Evolutionary conservation across 2,888 invertebrate species (phyloP), one percentile per base, ranked within the genome.

Genomic region (Leucoptera coffeella): DNA sequence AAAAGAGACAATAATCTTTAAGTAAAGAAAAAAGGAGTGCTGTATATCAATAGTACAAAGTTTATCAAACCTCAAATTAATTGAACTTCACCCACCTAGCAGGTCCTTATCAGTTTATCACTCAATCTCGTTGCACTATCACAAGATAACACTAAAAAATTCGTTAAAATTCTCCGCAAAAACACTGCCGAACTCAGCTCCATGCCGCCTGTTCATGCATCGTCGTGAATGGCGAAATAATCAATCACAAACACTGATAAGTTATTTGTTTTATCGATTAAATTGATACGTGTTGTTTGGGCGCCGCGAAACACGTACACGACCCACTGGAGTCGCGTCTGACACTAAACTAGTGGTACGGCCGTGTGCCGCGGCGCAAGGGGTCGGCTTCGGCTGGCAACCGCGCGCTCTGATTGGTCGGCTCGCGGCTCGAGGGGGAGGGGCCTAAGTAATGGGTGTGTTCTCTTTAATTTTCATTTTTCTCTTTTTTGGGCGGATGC

Each of bases 271-370:
- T n/a, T n/a, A n/a, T n/a, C n/a, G n/a, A n/a, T n/a, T n/a, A n/a
- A n/a, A n/a, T n/a, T n/a, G n/a, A n/a, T n/a, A n/a, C n/a, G n/a
- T n/a, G n/a, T n/a, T n/a, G n/a, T n/a, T n/a, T n/a, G 41, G 42
- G 38, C 39, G 42, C 44, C 47, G 49, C 59, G 47, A 40, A 47
- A 60, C 62, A 56, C 58, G 69, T 59, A 61, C 62, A 64, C 55
- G 51, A 64, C 59, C 49, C 59, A 55, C 50, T 67, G 69, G 71
- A 69, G 69, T 67, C 65, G 71, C 53, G 67, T 69, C 69, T 71
- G 65, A 69, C 57, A 71, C 71, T 72, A 64, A 72, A 60, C 61
- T 54, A 55, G 62, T 64, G 57, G 57, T 58, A 50, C 50, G 55
- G 62, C 59, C 69, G 69, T 71, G 69, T 71, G 69, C 65, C 61